A percentile compares a stretch with the other conserved stretches of the same genome.
Conservation (phyloP, 2,888 invertebrate species). For the Stenolophus ochropezus region DNA sequence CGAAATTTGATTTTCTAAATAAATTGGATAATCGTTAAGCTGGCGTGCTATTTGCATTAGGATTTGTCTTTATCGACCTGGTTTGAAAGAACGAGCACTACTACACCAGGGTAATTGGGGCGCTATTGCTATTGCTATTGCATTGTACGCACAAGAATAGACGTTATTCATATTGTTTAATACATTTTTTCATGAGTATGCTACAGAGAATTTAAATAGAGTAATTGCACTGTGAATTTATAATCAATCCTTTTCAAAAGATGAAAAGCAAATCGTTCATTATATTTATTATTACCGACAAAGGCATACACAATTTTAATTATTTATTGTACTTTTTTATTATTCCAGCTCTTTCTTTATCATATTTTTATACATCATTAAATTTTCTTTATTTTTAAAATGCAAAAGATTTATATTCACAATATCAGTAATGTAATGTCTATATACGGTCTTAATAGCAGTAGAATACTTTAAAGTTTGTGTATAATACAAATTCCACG, state of each 20-base stretch:
- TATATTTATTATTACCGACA: not conserved
- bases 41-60: conserved; percentile 59
- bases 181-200: not conserved
- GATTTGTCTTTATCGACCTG: conserved; percentile 44
- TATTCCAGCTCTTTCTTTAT: no score
- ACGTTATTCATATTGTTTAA: not conserved
- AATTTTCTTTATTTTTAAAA: no score
- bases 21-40: conserved; percentile 59
- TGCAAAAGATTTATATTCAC: no score
- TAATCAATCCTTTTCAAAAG: not conserved
- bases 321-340: no score
- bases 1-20: conserved; percentile 59
- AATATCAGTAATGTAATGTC: no score
- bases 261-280: no score
- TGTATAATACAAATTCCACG: no score
- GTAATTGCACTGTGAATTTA: not conserved
- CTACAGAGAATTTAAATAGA: not conserved
- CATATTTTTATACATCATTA: no score
- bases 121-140: not conserved
- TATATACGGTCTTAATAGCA: no score
- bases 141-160: not conserved
- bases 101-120: conserved; percentile 1
- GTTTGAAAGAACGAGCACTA: not conserved
- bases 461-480: no score
- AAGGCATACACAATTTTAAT: no score